Base-by-base conservation (phyloP, 2,113 vertebrate species). In the Eurypyga helias region DNA sequence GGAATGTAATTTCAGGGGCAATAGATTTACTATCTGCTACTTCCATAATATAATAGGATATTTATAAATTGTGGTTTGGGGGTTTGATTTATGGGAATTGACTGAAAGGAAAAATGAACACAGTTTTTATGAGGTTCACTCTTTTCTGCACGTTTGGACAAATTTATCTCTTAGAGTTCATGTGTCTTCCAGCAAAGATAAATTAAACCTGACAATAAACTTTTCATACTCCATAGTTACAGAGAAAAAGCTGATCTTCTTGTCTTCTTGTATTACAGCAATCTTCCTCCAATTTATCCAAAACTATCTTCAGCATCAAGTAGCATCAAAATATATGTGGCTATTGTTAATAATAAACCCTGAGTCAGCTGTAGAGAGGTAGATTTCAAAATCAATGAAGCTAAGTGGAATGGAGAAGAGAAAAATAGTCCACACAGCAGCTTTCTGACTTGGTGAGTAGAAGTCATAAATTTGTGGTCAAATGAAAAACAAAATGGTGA, bases 381-480 rank as follows among this genome's bases (percentile, higher is more conserved):
- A 71, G 65, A 95, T 91, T 78, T 91, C 51, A 41, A 82, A 94
- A 94, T 91, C 89, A 85, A 89, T 73, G 83, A 61, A 69, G 26
- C 7, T 90, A 96, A 57, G 52, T 41, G 46, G 78, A 93, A n/a
- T 61, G 41, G 71, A 64, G 51, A 94, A 45, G 83, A 83, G 64
- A 89, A 69, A 90, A 67, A 54, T 16, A 34, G 18, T 38, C 51
- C 69, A 46, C 25, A 23, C 58, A 92, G 77, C 65, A 89, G 17
- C n/a, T 87, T 70, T 87, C 78, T 93, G 81, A 84, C 61, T 65
- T 41, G 20, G 41, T 60, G 76, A 75, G 60, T 65, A 65, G 45
- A 95, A 94, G 62, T 67, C 38, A 93, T 96, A 95, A 89, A 93
- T 93, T 76, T 82, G n/a, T 93, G 77, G 64, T 80, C 15, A 80